Evolutionary conservation across 2,113 vertebrate species (phyloP), one percentile per base, ranked within the genome.

Genomic region (Platycercus adscitus): DNA sequence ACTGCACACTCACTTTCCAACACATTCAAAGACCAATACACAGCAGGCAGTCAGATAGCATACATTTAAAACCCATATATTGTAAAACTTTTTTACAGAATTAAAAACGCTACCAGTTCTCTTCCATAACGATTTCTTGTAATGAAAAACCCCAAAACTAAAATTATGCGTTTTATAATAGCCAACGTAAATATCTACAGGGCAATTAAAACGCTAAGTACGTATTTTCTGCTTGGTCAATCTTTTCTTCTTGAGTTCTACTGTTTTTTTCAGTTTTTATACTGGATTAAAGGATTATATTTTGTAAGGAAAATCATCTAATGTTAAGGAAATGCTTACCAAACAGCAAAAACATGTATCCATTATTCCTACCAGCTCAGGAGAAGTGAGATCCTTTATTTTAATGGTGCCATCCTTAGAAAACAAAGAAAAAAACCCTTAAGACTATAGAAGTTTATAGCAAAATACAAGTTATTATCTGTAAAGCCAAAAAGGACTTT

Each of bases 261-360:
- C 6, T 76, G 8, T 10, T 3, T 60, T 20, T 31, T 25, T 33
- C 3, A 21, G 43, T 61, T 79, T 65, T 29, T 13, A 17, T 35
- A 63, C 31, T 50, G 2, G 6, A 60, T 83, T 56, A 75, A 86
- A 33, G 3, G 10, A 81, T 31, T 79, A 5, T 11, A 53, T 66
- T 96, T 94, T 95, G 31, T 89, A 95, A 88, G 73, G 17, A 94
- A 91, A 28, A 44, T 6, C 47, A 81, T n/a, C 13, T 25, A 86
- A 68, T 10, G 4, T 68, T 84, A 95, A 94, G 56, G 37, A 94
- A 91, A 94, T 65, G 93, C 98, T 98, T 97, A 99, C 99, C 99
- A 99, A 98, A 97, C 99, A 99, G 97, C 99, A 99, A 97, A 99
- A 99, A 97, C 99, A 99, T 0, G 99, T 99, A 97, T 99, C 99